These are phyloP conservation scores for Drosophila orosa DNA, from an alignment of 1,140 invertebrate species.

Conservation along the genomic window DNA sequence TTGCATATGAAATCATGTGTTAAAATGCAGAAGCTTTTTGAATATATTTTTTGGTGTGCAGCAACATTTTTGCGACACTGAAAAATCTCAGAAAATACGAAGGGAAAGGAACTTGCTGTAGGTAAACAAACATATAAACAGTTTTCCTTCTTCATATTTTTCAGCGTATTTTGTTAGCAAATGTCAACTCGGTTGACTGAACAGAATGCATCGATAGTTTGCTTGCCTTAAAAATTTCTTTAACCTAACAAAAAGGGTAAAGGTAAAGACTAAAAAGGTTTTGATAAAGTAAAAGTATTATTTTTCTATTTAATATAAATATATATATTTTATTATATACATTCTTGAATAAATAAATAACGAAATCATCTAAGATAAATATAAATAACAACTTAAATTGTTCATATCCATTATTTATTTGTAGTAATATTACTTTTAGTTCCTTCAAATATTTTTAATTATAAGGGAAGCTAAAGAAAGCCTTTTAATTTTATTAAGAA, in stretches of 20 bases:
- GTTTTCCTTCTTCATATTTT: slow-evolving; percentile 28
- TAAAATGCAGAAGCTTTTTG: slow-evolving; percentile 68
- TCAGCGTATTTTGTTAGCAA: slow-evolving; percentile 30
- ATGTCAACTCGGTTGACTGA: slow-evolving; percentile 36
- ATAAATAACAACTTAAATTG: no score
- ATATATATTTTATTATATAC: no score
- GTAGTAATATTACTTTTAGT: no score
- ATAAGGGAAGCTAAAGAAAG: no score
- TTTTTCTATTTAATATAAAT: no score
- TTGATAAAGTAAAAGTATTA: no score
- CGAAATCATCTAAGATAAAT: no score
- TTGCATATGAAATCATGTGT: slow-evolving; percentile 82
- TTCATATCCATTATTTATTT: no score
- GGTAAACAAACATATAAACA: slow-evolving; percentile 47
- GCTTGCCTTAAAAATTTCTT: neutral
- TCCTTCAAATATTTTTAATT: no score
- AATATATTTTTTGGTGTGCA: slow-evolving; percentile 41
- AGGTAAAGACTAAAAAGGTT: no score
- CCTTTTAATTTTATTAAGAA: no score
- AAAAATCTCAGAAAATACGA: slow-evolving; percentile 1
- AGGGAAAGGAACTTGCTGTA: neutral
- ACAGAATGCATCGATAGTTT: slow-evolving; percentile 31
- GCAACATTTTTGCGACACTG: slow-evolving; percentile 42
- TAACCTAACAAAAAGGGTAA: neutral
- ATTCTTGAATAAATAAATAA: no score